Percentiles rank a stretch among this genome's conserved stretches.
phyloP scores from a whole-genome alignment of 2,797 vertebrate genomes.

The Calcarius lapponicus region DNA sequence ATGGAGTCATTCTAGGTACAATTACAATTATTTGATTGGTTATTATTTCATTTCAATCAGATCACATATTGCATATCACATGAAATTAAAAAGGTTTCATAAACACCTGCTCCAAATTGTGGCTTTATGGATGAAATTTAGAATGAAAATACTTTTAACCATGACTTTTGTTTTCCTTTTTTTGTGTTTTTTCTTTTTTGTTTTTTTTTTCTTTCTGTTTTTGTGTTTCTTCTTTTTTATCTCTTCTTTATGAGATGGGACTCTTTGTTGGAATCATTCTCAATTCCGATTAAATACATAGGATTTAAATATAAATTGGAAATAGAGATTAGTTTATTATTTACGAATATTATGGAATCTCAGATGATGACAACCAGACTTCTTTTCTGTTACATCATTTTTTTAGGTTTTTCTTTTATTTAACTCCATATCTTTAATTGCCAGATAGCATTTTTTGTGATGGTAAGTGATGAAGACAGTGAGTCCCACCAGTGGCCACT shows the following conservation, averaged over 20 bases:
- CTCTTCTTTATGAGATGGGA: fast-evolving
- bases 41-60: conserved; percentile 2
- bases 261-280: neutral
- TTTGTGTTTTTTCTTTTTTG: fast-evolving
- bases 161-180: neutral
- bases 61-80: neutral
- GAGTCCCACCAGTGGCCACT: neutral
- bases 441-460: neutral
- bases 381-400: neutral
- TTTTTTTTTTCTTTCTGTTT: neutral
- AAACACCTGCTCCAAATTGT: neutral
- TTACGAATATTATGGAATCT: neutral
- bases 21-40: neutral
- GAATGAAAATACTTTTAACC: neutral
- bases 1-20: neutral
- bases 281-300: neutral
- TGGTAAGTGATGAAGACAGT: neutral
- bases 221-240: neutral
- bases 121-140: neutral
- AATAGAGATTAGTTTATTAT: neutral
- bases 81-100: neutral
- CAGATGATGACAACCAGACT: neutral
- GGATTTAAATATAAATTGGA: neutral
- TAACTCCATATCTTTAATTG: neutral
- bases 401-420: neutral